Evolutionary conservation across 2,113 vertebrate species (phyloP).

Genomic region (Monopterus albus): DNA sequence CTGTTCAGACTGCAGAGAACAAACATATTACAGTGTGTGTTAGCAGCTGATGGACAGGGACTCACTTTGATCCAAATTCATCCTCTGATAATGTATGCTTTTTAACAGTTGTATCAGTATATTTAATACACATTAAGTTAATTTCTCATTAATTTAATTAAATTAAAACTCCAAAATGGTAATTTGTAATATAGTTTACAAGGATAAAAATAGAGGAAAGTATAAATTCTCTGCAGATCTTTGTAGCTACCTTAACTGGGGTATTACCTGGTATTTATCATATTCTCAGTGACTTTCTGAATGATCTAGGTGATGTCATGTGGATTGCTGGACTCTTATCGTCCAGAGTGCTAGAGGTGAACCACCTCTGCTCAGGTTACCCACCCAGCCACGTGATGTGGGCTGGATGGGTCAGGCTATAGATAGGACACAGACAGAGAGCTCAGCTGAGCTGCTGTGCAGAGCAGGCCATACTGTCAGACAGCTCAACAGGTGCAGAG

Average conservation of each 20-base stretch:
- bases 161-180: too few relatives aligned
- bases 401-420: constrained; percentile 71
- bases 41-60: not conserved
- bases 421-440: constrained; percentile 81
- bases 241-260: too few relatives aligned
- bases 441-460: constrained; percentile 80
- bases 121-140: too few relatives aligned
- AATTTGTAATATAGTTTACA: too few relatives aligned
- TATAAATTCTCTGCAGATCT: too few relatives aligned
- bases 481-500: constrained; percentile 79
- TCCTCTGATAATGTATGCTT: too few relatives aligned
- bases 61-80: not conserved
- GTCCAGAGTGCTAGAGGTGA: constrained; percentile 43
- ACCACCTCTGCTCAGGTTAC: constrained; percentile 69
- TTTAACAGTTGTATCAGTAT: too few relatives aligned
- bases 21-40: constrained; percentile 1
- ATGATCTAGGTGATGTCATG: constrained; percentile 31
- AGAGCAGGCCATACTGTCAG: constrained; percentile 75
- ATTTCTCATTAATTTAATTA: too few relatives aligned
- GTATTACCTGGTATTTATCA: not conserved
- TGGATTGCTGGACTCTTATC: constrained; percentile 2
- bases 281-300: not conserved
- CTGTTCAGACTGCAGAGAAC: constrained; percentile 2
- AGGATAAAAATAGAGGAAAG: too few relatives aligned
- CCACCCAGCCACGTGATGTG: constrained; percentile 53